Evolutionary conservation across 2,888 invertebrate species (phyloP), one percentile per base, ranked within the genome.

Genomic region (Oxyteleia sp.): DNA sequence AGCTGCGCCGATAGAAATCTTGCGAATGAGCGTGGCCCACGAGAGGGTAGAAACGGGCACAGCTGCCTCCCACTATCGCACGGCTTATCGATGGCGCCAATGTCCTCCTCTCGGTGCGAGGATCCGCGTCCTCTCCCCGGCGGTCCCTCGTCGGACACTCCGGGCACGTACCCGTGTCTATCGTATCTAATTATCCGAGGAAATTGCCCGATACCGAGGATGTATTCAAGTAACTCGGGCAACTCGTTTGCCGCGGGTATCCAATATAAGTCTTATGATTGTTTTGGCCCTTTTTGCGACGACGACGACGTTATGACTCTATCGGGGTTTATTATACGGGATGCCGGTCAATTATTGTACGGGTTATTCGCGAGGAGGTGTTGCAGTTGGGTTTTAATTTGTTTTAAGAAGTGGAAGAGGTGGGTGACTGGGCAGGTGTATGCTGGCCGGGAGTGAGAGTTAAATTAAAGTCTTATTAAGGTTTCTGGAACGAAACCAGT

Each of bases 61-160:
- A 92, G 88, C 92, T 92, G 92, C 88, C 90, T 90, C 87, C 87
- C 87, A 88, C 88, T 86, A 87, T 84, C 88, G 64, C 49, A 41
- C 69, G 72, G 71, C 74, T 86, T 32, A 88, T 87, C 88, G 74
- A 63, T 57, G 61, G 66, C 84, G 82, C 71, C 83, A 69, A 66
- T 66, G 76, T 80, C 76, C 78, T 82, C 55, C 43, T 41, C 41
- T 72, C 41, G 66, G 51, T 35, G 38, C 43, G 68, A 79, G 32
- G 8, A 66, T 43, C 68, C 53, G 75, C 75, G 57, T 57, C 68
- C 69, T 49, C 69, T 75, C 43, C 51, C 26, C 23, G n/a, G n/a
- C n/a, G n/a, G n/a, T n/a, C n/a, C n/a, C n/a, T 61, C 13, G 38
- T 7, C 51, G 75, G 63, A 64, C 63, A 87, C 66, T 63, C 86